Conservation (phyloP, 1,140 invertebrate species). For the Heterodera schachtii region DNA sequence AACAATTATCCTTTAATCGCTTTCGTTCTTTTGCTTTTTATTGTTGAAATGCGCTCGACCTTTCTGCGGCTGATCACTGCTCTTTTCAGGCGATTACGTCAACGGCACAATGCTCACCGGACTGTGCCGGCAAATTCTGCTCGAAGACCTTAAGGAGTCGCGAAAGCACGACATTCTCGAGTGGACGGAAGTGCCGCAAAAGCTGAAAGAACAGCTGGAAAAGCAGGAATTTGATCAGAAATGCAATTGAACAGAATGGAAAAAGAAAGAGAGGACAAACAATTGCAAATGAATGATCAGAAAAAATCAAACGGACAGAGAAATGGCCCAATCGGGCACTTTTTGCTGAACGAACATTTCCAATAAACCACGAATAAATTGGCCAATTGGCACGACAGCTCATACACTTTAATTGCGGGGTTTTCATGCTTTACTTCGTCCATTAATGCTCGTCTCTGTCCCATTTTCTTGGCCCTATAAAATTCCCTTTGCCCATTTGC, state of each 20-base stretch:
- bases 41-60: neutral
- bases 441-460: neutral
- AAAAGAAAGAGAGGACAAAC: neutral
- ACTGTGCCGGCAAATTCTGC: conserved; percentile 32
- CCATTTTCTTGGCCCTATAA: neutral
- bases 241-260: neutral
- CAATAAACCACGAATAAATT: neutral
- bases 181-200: conserved; percentile 34
- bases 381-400: neutral
- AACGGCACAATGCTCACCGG: conserved; percentile 33
- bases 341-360: neutral
- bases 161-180: conserved; percentile 32
- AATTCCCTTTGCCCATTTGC: too few relatives aligned
- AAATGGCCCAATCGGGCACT: neutral
- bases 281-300: neutral
- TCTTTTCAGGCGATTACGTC: conserved; percentile 22
- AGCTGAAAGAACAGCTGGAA: conserved; percentile 22
- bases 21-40: neutral
- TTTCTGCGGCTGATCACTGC: neutral
- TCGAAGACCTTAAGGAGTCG: conserved; percentile 31
- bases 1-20: too few relatives aligned
- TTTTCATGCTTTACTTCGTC: neutral
- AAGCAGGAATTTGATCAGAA: conserved; percentile 26
- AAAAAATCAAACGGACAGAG: neutral
- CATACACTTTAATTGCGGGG: neutral